Evolutionary conservation across 2,797 vertebrate species (phyloP).

Genomic region (Brachyrhaphis roseni): DNA sequence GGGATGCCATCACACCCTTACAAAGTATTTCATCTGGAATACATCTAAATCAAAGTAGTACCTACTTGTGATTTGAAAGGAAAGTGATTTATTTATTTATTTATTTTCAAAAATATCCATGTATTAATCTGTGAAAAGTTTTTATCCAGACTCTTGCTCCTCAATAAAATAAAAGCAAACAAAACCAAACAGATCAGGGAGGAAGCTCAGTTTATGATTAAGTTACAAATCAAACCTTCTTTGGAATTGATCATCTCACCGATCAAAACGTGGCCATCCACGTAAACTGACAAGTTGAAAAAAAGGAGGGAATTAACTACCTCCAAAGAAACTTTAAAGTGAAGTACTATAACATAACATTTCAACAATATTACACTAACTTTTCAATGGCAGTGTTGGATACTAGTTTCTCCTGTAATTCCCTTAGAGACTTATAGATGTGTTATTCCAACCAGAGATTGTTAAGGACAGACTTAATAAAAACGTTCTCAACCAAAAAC

Average conservation of each 20-base stretch:
- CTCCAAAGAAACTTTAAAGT: too few species aligned
- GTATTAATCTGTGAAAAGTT: not conserved
- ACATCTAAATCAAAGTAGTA: not conserved
- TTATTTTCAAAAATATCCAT: not conserved
- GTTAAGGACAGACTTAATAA: too few species aligned
- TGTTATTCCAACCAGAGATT: too few species aligned
- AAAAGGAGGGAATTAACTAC: too few species aligned
- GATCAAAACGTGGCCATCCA: too few species aligned
- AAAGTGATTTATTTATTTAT: not conserved
- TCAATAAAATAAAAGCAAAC: not conserved
- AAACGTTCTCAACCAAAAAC: too few species aligned
- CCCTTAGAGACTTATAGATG: too few species aligned
- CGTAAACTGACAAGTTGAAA: too few species aligned
- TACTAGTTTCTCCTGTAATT: too few species aligned
- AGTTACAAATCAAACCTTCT: not conserved
- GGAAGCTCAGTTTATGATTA: not conserved
- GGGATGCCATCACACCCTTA: not conserved
- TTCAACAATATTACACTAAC: too few species aligned
- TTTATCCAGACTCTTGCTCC: not conserved
- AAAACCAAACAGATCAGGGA: not conserved
- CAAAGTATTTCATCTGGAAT: not conserved
- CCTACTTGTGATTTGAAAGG: not conserved
- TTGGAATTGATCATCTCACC: not conserved
- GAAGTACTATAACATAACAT: too few species aligned
- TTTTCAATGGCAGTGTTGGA: too few species aligned